A percentile compares a stretch with the other conserved stretches of the same genome.
Evolutionary conservation across 1,140 invertebrate genomes (phyloP).

Genomic region (Philaenus spumarius): DNA sequence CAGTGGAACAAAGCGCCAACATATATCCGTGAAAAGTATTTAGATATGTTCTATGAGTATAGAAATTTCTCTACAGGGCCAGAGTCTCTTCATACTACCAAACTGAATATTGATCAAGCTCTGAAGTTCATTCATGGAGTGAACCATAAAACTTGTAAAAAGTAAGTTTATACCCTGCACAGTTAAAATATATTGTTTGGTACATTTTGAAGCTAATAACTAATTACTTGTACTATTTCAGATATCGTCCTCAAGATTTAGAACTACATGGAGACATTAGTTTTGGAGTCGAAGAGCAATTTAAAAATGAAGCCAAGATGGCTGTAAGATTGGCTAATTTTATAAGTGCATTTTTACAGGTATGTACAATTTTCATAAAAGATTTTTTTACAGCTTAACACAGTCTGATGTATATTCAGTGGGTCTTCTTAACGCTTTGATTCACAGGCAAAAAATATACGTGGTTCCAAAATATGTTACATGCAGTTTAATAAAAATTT

Average conservation of each 20-base stretch:
- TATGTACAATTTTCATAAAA: too few species aligned
- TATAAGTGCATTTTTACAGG: conserved; percentile 87
- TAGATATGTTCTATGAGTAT: conserved; percentile 67
- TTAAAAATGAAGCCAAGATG: conserved; percentile 92
- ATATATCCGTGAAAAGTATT: conserved; percentile 60
- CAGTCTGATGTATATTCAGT: too few species aligned
- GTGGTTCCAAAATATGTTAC: too few species aligned
- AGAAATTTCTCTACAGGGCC: conserved; percentile 47
- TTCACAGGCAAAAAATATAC: too few species aligned
- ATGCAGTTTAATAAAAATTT: too few species aligned
- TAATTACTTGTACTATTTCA: too few species aligned
- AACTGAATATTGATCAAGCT: conserved; percentile 66
- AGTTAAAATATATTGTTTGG: too few species aligned
- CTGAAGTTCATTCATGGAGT: conserved; percentile 68
- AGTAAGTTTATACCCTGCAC: too few species aligned
- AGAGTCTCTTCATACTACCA: conserved; percentile 50
- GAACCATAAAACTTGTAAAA: conserved; percentile 62
- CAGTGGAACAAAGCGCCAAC: conserved; percentile 64
- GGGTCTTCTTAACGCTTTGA: too few species aligned
- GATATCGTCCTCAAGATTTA: conserved; percentile 64
- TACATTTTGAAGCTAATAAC: too few species aligned
- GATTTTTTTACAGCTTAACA: too few species aligned
- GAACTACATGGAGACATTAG: conserved; percentile 74
- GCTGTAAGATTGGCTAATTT: conserved; percentile 92
- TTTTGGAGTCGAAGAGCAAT: conserved; percentile 79